These are phyloP conservation scores for Eptesicus fuscus DNA, from an alignment of 2,113 vertebrate species.

Conservation along the genomic window DNA sequence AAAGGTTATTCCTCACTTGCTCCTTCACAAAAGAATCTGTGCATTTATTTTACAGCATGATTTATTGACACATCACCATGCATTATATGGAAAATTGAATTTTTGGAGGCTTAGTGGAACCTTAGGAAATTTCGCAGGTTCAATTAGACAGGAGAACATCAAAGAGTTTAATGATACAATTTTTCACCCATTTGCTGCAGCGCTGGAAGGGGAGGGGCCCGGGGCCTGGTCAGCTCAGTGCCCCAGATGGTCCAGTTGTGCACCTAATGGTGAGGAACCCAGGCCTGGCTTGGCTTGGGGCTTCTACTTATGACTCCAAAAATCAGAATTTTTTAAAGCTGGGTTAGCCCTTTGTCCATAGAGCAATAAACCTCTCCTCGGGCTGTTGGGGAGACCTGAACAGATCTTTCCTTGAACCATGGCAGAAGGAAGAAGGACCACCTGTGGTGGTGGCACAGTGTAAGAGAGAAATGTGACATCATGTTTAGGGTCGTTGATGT, in stretches of 20 bases:
- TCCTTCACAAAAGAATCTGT: constrained; percentile 73
- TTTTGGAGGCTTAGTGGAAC: constrained; percentile 70
- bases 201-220: neutral
- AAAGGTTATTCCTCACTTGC: constrained; percentile 80
- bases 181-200: constrained; percentile 68
- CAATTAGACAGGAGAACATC: constrained; percentile 74
- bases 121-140: constrained; percentile 76
- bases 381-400: neutral
- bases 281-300: neutral
- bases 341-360: neutral
- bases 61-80: constrained; percentile 78
- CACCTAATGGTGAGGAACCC: neutral
- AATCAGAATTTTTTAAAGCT: constrained; percentile 26
- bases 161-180: constrained; percentile 53
- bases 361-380: constrained; percentile 25
- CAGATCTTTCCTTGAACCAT: neutral
- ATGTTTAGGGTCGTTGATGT: neutral
- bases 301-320: constrained; percentile 29
- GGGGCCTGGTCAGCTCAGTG: neutral
- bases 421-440: neutral
- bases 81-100: constrained; percentile 79
- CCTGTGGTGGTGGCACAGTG: neutral
- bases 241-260: neutral
- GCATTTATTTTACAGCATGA: constrained; percentile 82
- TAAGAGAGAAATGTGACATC: neutral